Conservation (phyloP, 1,140 invertebrate genomes). For the Lysiphlebus fabarum region DNA sequence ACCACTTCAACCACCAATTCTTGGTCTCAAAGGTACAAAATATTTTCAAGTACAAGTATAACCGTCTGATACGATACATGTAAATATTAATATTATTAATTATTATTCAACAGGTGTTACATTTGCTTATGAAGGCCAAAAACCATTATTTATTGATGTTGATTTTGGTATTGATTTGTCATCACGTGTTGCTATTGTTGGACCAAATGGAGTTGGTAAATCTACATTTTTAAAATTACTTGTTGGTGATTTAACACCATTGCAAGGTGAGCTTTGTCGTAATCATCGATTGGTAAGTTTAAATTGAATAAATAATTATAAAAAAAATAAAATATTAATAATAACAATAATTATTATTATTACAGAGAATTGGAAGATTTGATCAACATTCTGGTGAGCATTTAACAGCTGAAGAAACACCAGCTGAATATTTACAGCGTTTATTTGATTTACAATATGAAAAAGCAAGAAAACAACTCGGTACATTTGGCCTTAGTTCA, state of each 20-base stretch:
- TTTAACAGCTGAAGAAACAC: slow-evolving; percentile 91
- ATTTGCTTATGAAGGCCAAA: slow-evolving; percentile 78
- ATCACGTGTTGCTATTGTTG: slow-evolving; percentile 86
- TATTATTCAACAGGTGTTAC: slow-evolving; percentile 74
- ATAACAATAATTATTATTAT: slow-evolving; percentile 24
- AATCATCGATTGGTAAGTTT: slow-evolving; percentile 80
- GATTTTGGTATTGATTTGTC: slow-evolving; percentile 94
- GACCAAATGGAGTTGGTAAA: slow-evolving; percentile 91
- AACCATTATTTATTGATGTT: slow-evolving; percentile 76
- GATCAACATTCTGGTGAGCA: slow-evolving; percentile 99
- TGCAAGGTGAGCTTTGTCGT: slow-evolving; percentile 77
- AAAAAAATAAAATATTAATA: slow-evolving; percentile 2
- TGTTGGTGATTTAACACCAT: slow-evolving; percentile 75
- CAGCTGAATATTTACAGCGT: slow-evolving; percentile 92
- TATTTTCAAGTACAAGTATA: too few species aligned
- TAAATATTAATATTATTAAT: too few species aligned
- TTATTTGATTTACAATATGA: slow-evolving; percentile 93
- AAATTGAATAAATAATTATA: slow-evolving; percentile 38
- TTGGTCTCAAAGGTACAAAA: slow-evolving; percentile 90
- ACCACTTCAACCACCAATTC: slow-evolving; percentile 90
- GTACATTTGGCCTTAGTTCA: slow-evolving; percentile 90
- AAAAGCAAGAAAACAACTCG: slow-evolving; percentile 91
- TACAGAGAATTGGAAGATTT: slow-evolving; percentile 89
- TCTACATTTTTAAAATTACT: slow-evolving; percentile 95
- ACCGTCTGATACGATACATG: too few species aligned